Evolutionary conservation across 1,140 invertebrate genomes (phyloP), one percentile per base, ranked within the genome.

Genomic region (Temnothorax longispinosus): DNA sequence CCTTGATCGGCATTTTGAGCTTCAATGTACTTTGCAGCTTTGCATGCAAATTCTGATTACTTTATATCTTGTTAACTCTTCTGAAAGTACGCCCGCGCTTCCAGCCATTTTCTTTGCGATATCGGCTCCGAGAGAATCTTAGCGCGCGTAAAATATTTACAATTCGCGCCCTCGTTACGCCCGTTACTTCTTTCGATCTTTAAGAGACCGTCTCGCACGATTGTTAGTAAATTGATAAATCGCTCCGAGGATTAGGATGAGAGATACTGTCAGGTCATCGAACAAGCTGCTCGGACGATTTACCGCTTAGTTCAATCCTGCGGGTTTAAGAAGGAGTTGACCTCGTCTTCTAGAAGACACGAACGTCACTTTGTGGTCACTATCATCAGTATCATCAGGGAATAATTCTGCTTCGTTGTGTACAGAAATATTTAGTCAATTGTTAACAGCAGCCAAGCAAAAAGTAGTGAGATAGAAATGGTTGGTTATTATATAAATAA

Each of bases 201-300:
- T 38, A 35, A 71, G 21, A 32, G 21, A 32, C 38, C 21, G 38
- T 72, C 78, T 81, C 65, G 78, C 27, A 52, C 78, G 50, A 69
- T 72, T 56, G 65, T 56, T 81, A 35, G 52, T 81, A 81, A 81
- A 81, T 81, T 81, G 78, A 81, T 72, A 81, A 81, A 81, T 81
- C 65, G 67, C 13, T 15, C 13, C 38, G 78, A 35, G 50, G 52
- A 71, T 81, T 81, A 72, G 77, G 21, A 81, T 56, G 77, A 56
- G 47, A 56, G 78, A 81, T 81, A 81, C 78, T 81, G 78, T 56
- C 78, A 81, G 35, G 50, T 81, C 64, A 50, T 81, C 77, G 62
- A 71, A 81, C 65, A 81, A 81, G 56, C 78, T 72, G 21, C 65
- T 81, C 65, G 35, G 21, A 58, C 78, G 52, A 81, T 81, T 81